Evolutionary conservation across 2,113 vertebrate genomes (phyloP).

Genomic region (Sinosuthora webbiana): DNA sequence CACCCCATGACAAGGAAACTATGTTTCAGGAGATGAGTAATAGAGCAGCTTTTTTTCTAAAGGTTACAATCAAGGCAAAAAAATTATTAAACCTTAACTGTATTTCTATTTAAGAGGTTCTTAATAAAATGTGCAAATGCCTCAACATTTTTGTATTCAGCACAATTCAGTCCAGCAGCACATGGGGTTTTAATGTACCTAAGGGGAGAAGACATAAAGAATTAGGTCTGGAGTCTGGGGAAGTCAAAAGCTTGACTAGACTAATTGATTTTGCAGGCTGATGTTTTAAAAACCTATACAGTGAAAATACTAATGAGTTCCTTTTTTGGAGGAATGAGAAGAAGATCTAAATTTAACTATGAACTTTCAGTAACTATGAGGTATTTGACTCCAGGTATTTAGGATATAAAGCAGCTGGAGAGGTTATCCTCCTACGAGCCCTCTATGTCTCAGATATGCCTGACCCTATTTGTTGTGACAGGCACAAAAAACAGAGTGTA

Average conservation of each 20-base stretch:
- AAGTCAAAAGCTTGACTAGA: slow-evolving; percentile 43
- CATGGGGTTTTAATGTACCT: slow-evolving; percentile 6
- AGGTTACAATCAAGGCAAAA: background rate
- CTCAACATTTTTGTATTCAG: background rate
- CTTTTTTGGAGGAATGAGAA: background rate
- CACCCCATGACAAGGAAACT: background rate
- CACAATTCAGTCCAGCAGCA: background rate
- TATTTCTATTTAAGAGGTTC: background rate
- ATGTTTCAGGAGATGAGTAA: background rate
- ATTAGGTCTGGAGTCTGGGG: slow-evolving; percentile 64
- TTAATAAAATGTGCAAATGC: slow-evolving; percentile 11
- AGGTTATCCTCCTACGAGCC: background rate
- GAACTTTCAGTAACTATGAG: background rate
- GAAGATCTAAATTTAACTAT: slow-evolving; percentile 11
- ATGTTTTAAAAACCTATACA: slow-evolving; percentile 33
- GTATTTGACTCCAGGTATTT: background rate
- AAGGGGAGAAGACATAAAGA: slow-evolving; percentile 8
- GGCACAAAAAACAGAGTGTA: background rate
- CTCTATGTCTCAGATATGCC: background rate
- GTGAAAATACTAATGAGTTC: slow-evolving; percentile 18
- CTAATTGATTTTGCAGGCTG: slow-evolving; percentile 59
- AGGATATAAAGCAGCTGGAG: background rate
- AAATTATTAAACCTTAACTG: background rate
- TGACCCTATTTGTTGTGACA: background rate
- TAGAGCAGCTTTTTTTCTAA: background rate